Evolutionary conservation across 2,888 invertebrate species (phyloP).

Genomic region (Cataglyphis cursor): DNA sequence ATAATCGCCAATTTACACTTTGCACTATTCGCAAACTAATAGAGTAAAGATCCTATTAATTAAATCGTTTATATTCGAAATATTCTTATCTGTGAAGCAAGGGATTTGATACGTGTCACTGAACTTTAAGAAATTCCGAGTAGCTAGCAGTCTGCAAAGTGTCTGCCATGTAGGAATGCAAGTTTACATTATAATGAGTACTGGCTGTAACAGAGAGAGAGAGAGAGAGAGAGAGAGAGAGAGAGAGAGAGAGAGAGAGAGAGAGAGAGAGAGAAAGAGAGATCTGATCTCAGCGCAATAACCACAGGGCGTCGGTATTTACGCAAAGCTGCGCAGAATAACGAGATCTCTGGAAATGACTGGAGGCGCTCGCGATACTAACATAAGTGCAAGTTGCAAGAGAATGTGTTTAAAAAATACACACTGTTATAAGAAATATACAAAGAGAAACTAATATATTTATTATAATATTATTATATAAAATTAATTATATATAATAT

Average conservation of each 20-base stretch:
- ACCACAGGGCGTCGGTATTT: slow-evolving; percentile 37
- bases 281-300: slow-evolving; percentile 45
- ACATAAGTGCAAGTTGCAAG: not conserved
- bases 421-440: not conserved
- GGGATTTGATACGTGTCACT: not conserved
- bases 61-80: not conserved
- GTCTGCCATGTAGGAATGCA: slow-evolving; percentile 6
- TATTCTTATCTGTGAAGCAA: not conserved
- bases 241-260: too few species aligned
- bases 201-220: not conserved
- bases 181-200: slow-evolving; percentile 40
- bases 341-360: slow-evolving; percentile 15
- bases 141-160: slow-evolving; percentile 18
- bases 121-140: not conserved
- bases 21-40: not conserved
- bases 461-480: not conserved
- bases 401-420: not conserved
- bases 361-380: not conserved
- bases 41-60: not conserved
- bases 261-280: not conserved
- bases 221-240: too few species aligned
- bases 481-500: too few species aligned
- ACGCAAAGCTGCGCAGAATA: slow-evolving; percentile 24
- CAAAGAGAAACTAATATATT: not conserved
- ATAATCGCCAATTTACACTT: not conserved